Percentiles rank a stretch among this genome's conserved stretches.
These are phyloP conservation scores for Carposina sasakii DNA, from an alignment of 1,140 invertebrate genomes.

Conservation along the genomic window DNA sequence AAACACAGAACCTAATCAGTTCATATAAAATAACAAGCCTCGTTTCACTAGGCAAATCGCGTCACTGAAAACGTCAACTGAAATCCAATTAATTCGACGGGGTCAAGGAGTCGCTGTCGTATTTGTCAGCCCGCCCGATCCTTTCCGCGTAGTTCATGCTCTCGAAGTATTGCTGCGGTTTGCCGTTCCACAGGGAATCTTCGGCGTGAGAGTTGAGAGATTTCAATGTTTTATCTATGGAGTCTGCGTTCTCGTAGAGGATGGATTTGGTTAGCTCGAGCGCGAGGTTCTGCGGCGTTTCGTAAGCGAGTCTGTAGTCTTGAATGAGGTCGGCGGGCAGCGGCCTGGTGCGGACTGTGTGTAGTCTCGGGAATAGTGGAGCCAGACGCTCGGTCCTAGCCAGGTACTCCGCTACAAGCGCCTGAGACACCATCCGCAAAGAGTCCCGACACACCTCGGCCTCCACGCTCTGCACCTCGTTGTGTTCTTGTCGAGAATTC, in stretches of 20 bases:
- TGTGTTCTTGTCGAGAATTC: no score
- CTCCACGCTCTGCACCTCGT: neutral
- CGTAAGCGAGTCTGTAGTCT: slow-evolving; percentile 27
- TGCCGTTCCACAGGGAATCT: slow-evolving; percentile 57
- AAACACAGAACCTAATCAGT: no score
- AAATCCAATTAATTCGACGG: slow-evolving; percentile 22
- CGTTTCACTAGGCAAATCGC: no score
- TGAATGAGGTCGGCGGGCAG: slow-evolving; percentile 18
- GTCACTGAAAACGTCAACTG: no score
- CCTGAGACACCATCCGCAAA: neutral
- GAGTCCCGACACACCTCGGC: neutral
- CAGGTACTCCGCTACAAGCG: slow-evolving; percentile 47
- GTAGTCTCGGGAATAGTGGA: slow-evolving; percentile 34
- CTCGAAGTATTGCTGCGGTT: slow-evolving; percentile 63
- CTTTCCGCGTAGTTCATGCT: slow-evolving; percentile 53
- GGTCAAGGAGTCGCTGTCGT: slow-evolving; percentile 57
- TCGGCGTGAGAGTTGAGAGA: slow-evolving; percentile 31
- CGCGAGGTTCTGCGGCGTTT: slow-evolving; percentile 46
- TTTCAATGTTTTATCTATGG: slow-evolving; percentile 39
- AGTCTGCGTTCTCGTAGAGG: slow-evolving; percentile 42
- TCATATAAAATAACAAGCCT: no score
- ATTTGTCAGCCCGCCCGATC: slow-evolving; percentile 29
- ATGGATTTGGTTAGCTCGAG: slow-evolving; percentile 44
- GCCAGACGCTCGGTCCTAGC: slow-evolving; percentile 42
- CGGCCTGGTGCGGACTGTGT: slow-evolving; percentile 17